Conservation (phyloP, 2,113 vertebrate species). For the Eleginops maclovinus region DNA sequence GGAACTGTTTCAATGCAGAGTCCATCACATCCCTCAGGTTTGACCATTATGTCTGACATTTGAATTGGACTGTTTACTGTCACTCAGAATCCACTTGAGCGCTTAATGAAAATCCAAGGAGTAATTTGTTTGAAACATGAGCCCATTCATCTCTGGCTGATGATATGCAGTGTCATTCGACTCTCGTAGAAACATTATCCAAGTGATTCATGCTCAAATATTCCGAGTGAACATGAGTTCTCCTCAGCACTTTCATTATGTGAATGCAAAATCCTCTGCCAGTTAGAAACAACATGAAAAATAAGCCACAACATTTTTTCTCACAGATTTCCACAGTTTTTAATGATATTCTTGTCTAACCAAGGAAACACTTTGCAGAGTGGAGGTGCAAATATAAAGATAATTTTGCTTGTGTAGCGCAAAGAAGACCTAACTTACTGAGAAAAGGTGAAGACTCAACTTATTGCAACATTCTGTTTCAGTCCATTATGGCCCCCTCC, state of each 20-base stretch:
- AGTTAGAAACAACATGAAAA: conserved; percentile 15
- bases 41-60: conserved; percentile 52
- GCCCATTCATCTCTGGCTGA: conserved; percentile 53
- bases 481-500: conserved; percentile 5
- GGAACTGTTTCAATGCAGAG: conserved; percentile 1
- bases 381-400: conserved; percentile 16
- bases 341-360: neutral
- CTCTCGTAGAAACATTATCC: conserved; percentile 30
- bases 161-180: conserved; percentile 42
- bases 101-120: conserved; percentile 69
- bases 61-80: conserved; percentile 65
- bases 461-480: conserved; percentile 32
- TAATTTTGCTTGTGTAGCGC: neutral
- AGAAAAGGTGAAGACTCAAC: conserved; percentile 32
- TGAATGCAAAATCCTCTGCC: conserved; percentile 31
- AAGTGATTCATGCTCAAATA: conserved; percentile 51
- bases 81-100: conserved; percentile 64
- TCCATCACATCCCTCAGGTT: conserved; percentile 35
- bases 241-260: conserved; percentile 53
- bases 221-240: conserved; percentile 39
- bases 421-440: conserved; percentile 22
- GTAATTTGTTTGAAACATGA: conserved; percentile 65
- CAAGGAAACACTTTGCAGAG: neutral
- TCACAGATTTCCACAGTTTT: neutral
- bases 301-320: conserved; percentile 17